Evolutionary conservation across 2,797 vertebrate species (phyloP).

Genomic region (Poeciliopsis gracilis): DNA sequence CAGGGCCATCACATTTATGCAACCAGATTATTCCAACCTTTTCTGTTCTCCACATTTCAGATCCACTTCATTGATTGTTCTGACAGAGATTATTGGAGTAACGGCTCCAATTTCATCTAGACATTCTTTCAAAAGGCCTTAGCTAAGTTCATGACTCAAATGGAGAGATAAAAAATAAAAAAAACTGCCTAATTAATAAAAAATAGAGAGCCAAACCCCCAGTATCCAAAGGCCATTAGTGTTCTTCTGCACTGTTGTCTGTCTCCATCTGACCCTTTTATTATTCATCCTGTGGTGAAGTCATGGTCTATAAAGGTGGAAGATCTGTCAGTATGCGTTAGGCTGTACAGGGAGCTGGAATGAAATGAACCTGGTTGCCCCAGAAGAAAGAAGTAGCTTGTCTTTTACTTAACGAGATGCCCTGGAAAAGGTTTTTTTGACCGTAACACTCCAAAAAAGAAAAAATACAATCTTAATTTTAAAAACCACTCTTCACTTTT

Average conservation of each 20-base stretch:
- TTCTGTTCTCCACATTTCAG: background rate
- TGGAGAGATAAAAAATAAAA: background rate
- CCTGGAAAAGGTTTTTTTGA: background rate
- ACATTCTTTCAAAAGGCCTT: background rate
- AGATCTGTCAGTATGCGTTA: slow-evolving; percentile 57
- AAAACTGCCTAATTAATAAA: background rate
- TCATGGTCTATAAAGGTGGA: slow-evolving; percentile 63
- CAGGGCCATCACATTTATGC: background rate
- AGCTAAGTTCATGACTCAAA: background rate
- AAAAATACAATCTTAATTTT: background rate
- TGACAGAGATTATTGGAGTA: background rate
- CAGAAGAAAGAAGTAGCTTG: slow-evolving; percentile 1
- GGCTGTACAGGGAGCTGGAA: slow-evolving; percentile 40
- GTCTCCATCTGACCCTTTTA: slow-evolving; percentile 59
- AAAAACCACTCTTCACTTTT: background rate
- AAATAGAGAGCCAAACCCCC: background rate
- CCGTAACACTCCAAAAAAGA: background rate
- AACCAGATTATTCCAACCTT: background rate
- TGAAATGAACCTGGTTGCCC: slow-evolving; percentile 25
- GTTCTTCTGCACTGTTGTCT: slow-evolving; percentile 29
- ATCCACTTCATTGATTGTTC: background rate
- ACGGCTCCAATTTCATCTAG: background rate
- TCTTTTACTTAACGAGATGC: background rate
- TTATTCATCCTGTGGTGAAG: slow-evolving; percentile 73
- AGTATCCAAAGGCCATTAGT: background rate